Percentiles rank a stretch among this genome's conserved stretches.
phyloP scores from a whole-genome alignment of 2,888 invertebrate genomes.

The Drosophila fulvimacula region DNA sequence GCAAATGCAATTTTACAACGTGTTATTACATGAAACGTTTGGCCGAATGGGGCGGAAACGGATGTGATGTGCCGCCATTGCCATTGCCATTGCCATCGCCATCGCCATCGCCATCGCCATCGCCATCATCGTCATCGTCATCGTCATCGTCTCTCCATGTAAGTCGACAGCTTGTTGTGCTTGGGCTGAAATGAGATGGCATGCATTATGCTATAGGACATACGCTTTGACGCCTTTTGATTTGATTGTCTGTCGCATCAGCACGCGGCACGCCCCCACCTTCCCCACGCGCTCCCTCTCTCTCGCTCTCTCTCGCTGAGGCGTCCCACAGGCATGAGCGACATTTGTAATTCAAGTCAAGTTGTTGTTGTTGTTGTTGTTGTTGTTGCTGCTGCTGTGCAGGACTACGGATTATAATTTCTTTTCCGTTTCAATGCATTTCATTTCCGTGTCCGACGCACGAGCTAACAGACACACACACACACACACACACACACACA shows the following conservation, averaged over 20 bases:
- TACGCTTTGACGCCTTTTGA: slow-evolving; percentile 78
- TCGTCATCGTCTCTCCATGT: background rate
- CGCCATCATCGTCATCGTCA: too few species aligned
- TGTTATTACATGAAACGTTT: slow-evolving; percentile 71
- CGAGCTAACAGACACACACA: slow-evolving; percentile 36
- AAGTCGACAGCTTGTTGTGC: slow-evolving; percentile 7
- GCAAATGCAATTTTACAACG: slow-evolving; percentile 76
- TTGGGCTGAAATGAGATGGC: slow-evolving; percentile 50
- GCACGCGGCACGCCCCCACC: slow-evolving; percentile 29
- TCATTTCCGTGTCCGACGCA: slow-evolving; percentile 68
- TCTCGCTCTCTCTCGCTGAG: background rate
- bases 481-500: slow-evolving; percentile 15
- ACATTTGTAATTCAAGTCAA: slow-evolving; percentile 78
- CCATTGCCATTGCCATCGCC: background rate
- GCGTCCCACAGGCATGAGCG: slow-evolving; percentile 42
- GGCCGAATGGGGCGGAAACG: slow-evolving; percentile 30
- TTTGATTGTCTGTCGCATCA: slow-evolving; percentile 77
- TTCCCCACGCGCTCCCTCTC: background rate
- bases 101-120: slow-evolving; percentile 6
- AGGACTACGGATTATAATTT: slow-evolving; percentile 74
- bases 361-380: slow-evolving; percentile 31
- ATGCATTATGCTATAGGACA: slow-evolving; percentile 59
- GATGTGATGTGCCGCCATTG: slow-evolving; percentile 31
- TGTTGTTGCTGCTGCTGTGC: too few species aligned
- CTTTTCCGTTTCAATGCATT: slow-evolving; percentile 80